Evolutionary conservation across 2,113 vertebrate genomes (phyloP).

Genomic region (Piprites chloris): DNA sequence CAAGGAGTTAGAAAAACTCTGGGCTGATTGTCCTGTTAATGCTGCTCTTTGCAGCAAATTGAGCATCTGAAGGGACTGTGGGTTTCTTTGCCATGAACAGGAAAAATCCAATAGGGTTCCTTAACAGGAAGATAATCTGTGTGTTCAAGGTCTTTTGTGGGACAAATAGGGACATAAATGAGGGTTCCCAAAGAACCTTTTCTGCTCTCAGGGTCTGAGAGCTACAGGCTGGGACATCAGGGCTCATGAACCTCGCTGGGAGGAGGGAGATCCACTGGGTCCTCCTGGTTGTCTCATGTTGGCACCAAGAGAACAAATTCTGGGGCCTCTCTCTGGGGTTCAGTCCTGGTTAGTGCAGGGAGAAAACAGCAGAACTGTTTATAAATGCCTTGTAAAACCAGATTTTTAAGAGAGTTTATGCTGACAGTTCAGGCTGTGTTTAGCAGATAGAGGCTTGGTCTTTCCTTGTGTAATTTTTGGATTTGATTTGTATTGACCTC

Average conservation of each 20-base stretch:
- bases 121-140: neutral
- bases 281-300: neutral
- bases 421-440: neutral
- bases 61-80: neutral
- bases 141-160: neutral
- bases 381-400: neutral
- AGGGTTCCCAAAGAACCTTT: neutral
- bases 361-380: neutral
- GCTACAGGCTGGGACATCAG: neutral
- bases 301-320: neutral
- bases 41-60: neutral
- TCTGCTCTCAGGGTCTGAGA: neutral
- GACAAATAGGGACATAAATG: neutral
- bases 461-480: neutral
- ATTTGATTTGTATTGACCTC: neutral
- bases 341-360: neutral
- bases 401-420: neutral
- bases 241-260: neutral
- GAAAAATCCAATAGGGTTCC: neutral
- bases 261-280: neutral
- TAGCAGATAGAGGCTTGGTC: neutral
- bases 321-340: neutral
- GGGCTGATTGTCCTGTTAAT: neutral
- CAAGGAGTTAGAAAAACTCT: neutral
- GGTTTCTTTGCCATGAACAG: neutral